Evolutionary conservation across 2,113 vertebrate species (phyloP).

Genomic region (Chaetodon auriga): DNA sequence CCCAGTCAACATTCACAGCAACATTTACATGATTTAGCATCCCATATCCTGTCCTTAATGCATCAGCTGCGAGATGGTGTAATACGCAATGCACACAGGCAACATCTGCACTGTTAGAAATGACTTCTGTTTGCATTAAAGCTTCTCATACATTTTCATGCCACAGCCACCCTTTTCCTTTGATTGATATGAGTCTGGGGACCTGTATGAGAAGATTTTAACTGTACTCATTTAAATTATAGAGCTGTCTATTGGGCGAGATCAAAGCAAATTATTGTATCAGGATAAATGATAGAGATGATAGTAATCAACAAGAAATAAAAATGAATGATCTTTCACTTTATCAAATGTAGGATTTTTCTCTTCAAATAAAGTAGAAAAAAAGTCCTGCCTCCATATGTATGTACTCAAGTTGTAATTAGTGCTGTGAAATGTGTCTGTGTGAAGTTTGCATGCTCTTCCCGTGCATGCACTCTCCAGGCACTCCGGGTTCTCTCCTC

Average conservation of each 20-base stretch:
- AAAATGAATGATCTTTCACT: neutral
- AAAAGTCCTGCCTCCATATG: neutral
- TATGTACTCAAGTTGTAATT: neutral
- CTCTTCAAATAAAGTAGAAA: neutral
- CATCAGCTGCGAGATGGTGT: slow-evolving; percentile 13
- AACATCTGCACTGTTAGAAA: slow-evolving; percentile 30
- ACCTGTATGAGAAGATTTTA: slow-evolving; percentile 10
- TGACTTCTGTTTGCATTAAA: slow-evolving; percentile 17
- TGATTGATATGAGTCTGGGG: slow-evolving; percentile 20
- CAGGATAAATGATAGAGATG: neutral
- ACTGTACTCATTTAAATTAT: slow-evolving; percentile 28
- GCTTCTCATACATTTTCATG: slow-evolving; percentile 17
- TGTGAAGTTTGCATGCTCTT: too few relatives aligned
- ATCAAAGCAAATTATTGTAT: slow-evolving; percentile 21
- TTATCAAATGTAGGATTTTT: neutral
- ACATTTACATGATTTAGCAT: slow-evolving; percentile 18
- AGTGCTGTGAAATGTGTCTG: too few relatives aligned
- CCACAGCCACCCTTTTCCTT: slow-evolving; percentile 19
- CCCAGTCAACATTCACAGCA: slow-evolving; percentile 9
- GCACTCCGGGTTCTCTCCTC: too few relatives aligned
- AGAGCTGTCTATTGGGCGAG: neutral
- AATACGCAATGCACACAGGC: slow-evolving; percentile 24
- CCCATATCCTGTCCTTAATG: neutral
- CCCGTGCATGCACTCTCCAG: too few relatives aligned
- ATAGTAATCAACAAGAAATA: neutral